Base-by-base conservation (phyloP, 2,888 invertebrate species). In the Galerucella calmariensis region DNA sequence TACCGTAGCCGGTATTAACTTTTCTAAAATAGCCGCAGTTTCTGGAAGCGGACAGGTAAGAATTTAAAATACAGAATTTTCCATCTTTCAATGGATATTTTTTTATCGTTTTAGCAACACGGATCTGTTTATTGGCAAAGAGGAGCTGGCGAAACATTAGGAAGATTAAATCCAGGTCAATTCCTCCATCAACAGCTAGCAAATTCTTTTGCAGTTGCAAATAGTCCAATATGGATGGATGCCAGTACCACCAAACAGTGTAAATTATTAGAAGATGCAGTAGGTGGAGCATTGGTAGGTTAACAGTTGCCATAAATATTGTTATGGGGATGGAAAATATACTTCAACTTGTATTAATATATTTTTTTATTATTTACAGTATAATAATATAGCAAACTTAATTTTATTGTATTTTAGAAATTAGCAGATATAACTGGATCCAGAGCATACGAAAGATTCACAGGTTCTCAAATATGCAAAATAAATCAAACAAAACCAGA, bases 171-270 rank as follows among this genome's bases (percentile, higher is more conserved):
- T 69, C 89, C 95, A 0, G 91, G 92, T 10, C 92, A 93, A 82
- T 95, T 95, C 86, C 87, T 98, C 10, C 94, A 96, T 88, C 92
- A 94, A 27, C 97, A 98, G 88, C 88, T 98, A 56, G 90, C 91
- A 67, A 92, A 93, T 6, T 88, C 89, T 0, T 99, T 99, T 87
- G 92, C 95, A 14, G 86, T 95, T 0, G 87, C 90, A 0, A 92
- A 95, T 78, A 95, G 97, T 11, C 98, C 99, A 0, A 93, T 98
- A 16, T 99, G 99, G 99, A 97, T 98, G 97, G 98, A 99, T 87
- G 94, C 95, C 5, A 96, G 94, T 79, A 97, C 92, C 79, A 90
- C 90, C 0, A 88, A 89, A 56, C 93, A 96, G 84, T 97, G 97
- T 85, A 88, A 89, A 75, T 89, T 92, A 77, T 88, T 99, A 75